Evolutionary conservation across 2,797 vertebrate species (phyloP).

Genomic region (Rhabdomys pumilio): DNA sequence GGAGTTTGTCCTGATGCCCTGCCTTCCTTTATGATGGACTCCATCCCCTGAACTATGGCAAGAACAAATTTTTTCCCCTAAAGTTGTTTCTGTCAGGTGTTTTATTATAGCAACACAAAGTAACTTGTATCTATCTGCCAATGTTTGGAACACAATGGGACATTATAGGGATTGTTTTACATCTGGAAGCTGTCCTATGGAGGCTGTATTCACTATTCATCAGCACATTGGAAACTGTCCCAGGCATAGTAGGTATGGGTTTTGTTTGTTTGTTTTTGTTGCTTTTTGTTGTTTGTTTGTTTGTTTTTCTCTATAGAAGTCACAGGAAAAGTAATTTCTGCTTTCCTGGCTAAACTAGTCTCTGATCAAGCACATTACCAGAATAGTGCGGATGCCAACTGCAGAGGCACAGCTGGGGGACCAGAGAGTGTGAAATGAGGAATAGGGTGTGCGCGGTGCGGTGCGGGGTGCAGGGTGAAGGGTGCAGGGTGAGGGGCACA

Average conservation of each 20-base stretch:
- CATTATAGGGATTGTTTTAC: neutral
- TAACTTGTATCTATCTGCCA: too few species aligned
- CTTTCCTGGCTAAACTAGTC: neutral
- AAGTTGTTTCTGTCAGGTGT: neutral
- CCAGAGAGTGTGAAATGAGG: neutral
- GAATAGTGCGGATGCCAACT: neutral
- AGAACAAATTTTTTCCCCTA: neutral
- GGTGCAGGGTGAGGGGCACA: neutral
- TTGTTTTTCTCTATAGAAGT: neutral
- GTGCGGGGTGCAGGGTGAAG: neutral
- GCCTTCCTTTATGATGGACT: neutral
- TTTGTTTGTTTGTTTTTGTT: neutral
- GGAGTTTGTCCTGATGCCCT: neutral
- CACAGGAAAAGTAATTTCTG: conserved; percentile 10
- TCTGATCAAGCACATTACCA: neutral
- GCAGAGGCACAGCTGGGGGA: neutral
- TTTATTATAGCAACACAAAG: neutral
- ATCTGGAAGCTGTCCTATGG: conserved; percentile 32
- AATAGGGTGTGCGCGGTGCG: neutral
- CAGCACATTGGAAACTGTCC: neutral
- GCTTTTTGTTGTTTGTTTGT: neutral
- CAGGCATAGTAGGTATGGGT: neutral
- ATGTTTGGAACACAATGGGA: neutral
- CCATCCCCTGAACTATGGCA: neutral
- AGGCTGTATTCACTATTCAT: neutral